A percentile compares a stretch with the other conserved stretches of the same genome.
Evolutionary conservation across 2,113 vertebrate genomes (phyloP).

Genomic region (Dromas ardeola): DNA sequence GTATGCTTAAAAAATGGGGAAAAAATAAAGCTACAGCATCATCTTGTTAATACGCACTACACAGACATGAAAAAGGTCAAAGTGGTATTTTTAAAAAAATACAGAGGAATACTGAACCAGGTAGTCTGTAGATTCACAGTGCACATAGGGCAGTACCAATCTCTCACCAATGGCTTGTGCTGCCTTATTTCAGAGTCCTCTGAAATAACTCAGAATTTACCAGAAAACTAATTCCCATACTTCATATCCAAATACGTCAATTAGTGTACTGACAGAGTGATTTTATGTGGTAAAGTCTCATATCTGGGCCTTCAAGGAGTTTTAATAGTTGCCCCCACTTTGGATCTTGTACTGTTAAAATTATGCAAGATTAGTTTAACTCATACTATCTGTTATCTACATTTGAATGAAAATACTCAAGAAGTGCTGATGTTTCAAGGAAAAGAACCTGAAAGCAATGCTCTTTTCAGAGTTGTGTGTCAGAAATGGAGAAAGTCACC

Average conservation of each 20-base stretch:
- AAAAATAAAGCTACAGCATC: not conserved
- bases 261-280: not conserved
- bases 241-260: not conserved
- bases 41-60: not conserved
- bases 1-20: not conserved
- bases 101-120: not conserved
- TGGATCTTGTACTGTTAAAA: not conserved
- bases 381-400: not conserved
- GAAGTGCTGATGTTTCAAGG: not conserved
- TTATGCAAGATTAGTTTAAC: not conserved
- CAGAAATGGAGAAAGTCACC: not conserved
- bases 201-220: not conserved
- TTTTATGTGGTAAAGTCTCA: not conserved
- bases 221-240: not conserved
- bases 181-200: not conserved
- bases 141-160: accelerated
- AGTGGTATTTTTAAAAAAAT: not conserved
- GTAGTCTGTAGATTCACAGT: not conserved
- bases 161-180: not conserved
- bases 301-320: not conserved
- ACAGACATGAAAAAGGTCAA: not conserved
- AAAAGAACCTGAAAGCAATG: not conserved
- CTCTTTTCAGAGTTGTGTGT: not conserved
- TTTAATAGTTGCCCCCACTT: not conserved
- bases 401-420: not conserved